Base-by-base conservation (phyloP, 2,113 vertebrate genomes). In the Otus sunia region DNA sequence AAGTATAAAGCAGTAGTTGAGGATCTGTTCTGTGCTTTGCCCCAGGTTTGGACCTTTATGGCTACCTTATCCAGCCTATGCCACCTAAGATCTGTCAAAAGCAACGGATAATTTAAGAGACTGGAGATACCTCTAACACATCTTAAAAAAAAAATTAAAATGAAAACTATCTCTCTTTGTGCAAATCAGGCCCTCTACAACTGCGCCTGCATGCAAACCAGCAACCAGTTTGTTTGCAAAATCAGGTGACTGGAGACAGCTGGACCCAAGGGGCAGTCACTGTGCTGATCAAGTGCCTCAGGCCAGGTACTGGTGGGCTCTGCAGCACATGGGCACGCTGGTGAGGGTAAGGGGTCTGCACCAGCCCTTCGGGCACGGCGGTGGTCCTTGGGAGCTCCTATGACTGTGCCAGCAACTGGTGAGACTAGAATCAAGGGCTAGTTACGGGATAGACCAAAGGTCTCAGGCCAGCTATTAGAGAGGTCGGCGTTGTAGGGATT, bases 401-500 rank as follows among this genome's bases (percentile, higher is more conserved):
- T 11, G 17, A 37, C 27, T 14, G 13, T 20, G 64, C 15, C 41
- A n/a, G 52, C 36, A 49, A 32, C 37, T 32, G 37, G 32, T 23
- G 20, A n/a, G 27, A 53, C 34, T 55, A 39, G 82, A 22, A 74
- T n/a, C 29, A 60, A 29, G n/a, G 23, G 15, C 13, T 39, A 32
- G n/a, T 7, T 66, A 39, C n/a, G 12, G 13, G 11, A 27, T 2
- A 58, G 36, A 36, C 6, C 27, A 32, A 37, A 34, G 9, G 25
- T 30, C 17, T 47, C 41, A 13, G 50, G 56, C 11, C 39, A 53
- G 34, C 64, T 63, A 10, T 7, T 23, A 23, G 12, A 23, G 12
- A 12, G 49, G 64, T 32, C 30, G 17, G n/a, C 0, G 0, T 16
- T 30, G 16, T 12, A 32, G 2, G 2, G 15, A 50, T n/a, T 32